Percentiles rank a stretch among this genome's conserved stretches.
Conservation (phyloP, 2,888 invertebrate species). For the Xylota segnis region DNA sequence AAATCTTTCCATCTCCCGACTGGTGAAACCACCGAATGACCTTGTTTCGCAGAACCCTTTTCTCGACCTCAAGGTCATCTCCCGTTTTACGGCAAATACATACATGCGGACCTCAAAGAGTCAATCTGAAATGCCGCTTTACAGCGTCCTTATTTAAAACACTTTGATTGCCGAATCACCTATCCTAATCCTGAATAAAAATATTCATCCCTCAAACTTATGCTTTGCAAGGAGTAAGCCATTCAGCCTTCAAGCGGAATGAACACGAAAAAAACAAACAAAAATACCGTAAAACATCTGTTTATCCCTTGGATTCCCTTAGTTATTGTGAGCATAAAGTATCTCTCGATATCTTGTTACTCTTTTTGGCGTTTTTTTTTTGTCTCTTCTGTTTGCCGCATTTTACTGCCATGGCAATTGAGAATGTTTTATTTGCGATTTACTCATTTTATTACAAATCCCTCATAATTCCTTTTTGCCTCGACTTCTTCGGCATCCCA, state of each 20-base stretch:
- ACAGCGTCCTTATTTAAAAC: constrained; percentile 30
- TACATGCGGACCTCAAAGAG: constrained; percentile 28
- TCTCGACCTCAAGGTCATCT: constrained; percentile 1
- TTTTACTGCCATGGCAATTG: constrained; percentile 62
- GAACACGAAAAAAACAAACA: neutral
- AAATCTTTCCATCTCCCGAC: neutral
- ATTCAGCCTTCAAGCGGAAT: constrained; percentile 4
- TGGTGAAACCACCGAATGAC: neutral
- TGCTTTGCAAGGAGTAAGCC: constrained; percentile 15
- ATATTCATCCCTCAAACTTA: constrained; percentile 26
- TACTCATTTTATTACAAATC: constrained; percentile 73
- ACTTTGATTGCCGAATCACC: constrained; percentile 38
- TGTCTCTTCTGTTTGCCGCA: neutral
- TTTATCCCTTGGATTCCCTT: constrained; percentile 48
- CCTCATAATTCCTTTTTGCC: constrained; percentile 65
- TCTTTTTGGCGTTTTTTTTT: constrained; percentile 21
- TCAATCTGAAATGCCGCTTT: constrained; percentile 38
- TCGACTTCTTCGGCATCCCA: constrained; percentile 25
- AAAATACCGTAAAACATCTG: constrained; percentile 52
- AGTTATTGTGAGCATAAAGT: constrained; percentile 60
- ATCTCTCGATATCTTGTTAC: constrained; percentile 51
- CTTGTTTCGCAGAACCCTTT: neutral
- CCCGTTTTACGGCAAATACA: constrained; percentile 19
- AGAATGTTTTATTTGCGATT: constrained; percentile 68
- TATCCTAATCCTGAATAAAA: constrained; percentile 11